Conservation (phyloP, 2,113 vertebrate genomes). For the Cichladusa arquata region DNA sequence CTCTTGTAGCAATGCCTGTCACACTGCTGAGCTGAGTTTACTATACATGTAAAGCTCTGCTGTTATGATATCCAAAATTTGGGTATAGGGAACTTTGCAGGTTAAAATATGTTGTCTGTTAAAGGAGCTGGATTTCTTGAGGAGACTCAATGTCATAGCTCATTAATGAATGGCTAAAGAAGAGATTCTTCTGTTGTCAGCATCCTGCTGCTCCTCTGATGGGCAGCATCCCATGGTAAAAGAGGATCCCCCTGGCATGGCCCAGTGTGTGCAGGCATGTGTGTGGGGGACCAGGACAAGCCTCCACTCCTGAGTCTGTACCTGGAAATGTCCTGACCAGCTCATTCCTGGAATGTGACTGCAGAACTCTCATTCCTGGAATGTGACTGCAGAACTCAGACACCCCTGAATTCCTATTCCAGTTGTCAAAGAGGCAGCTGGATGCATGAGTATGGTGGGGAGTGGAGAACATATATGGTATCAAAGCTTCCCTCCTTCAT, state of each 20-base stretch:
- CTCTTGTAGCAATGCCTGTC: background rate
- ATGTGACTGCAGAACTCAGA: background rate
- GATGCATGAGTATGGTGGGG: fast-evolving
- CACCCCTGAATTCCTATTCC: background rate
- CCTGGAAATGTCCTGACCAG: background rate
- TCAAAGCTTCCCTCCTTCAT: background rate
- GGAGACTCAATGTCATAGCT: background rate
- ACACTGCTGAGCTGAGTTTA: background rate
- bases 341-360: background rate
- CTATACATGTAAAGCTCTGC: background rate
- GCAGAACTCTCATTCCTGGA: background rate
- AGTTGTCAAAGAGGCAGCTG: background rate
- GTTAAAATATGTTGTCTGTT: background rate
- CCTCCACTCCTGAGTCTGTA: background rate
- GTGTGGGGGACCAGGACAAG: background rate
- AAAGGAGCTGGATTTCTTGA: background rate
- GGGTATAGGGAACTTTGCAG: background rate
- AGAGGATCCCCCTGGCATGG: background rate
- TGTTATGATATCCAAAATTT: background rate
- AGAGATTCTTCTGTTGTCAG: background rate
- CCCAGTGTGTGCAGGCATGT: background rate
- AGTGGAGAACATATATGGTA: background rate
- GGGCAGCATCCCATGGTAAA: fast-evolving
- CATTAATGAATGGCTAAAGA: background rate
- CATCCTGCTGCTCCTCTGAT: background rate